These are phyloP conservation scores for Parauchenoglanis ngamensis DNA, from an alignment of 2,797 vertebrate species.

Conservation along the genomic window DNA sequence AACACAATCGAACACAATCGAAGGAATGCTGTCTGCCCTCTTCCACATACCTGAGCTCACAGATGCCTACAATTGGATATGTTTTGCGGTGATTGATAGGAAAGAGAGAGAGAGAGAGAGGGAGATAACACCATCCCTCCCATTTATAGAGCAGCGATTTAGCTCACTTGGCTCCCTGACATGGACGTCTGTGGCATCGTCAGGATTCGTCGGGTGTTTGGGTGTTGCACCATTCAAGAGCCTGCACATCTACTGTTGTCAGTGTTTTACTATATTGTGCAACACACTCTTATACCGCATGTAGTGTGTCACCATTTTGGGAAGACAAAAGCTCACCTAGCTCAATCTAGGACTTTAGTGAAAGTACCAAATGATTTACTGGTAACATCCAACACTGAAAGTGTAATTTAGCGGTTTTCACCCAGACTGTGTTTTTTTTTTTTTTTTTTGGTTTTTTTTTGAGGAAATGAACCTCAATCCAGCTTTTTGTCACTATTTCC, in stretches of 20 bases:
- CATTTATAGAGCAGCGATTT: neutral
- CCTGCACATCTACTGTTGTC: neutral
- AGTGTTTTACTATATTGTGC: neutral
- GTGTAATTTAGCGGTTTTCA: neutral
- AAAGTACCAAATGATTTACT: too few relatives aligned
- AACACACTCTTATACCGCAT: neutral
- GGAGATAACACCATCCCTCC: neutral
- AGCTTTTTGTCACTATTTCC: neutral
- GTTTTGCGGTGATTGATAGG: neutral
- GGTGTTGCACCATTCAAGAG: neutral
- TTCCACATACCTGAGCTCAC: neutral
- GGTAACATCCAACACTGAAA: neutral
- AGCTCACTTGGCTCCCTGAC: neutral
- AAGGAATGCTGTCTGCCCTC: neutral
- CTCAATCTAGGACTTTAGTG: neutral
- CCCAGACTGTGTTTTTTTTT: neutral
- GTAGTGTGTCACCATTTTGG: neutral
- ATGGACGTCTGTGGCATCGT: neutral
- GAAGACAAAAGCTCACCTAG: too few relatives aligned
- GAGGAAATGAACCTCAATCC: neutral
- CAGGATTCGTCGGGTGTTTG: neutral
- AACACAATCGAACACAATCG: neutral
- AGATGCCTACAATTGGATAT: neutral
- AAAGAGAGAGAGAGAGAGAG: neutral
- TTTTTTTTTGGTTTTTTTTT: neutral